Evolutionary conservation across 2,797 vertebrate genomes (phyloP), one percentile per base, ranked within the genome.

Genomic region (Tiaroga cobitis): DNA sequence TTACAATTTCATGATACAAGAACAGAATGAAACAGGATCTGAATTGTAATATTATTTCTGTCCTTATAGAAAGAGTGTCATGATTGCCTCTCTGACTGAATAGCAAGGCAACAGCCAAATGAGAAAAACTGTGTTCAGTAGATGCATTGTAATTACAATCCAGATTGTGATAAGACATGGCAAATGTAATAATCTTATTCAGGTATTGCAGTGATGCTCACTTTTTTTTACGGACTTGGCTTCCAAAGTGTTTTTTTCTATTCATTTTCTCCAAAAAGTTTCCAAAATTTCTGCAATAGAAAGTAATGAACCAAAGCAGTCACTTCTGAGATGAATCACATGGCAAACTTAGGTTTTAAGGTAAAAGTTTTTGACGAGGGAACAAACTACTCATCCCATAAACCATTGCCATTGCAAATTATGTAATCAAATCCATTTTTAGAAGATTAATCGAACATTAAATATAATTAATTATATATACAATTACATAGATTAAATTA

Each of bases 91-190:
- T 63, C 77, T 73, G 43, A 68, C 43, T 84, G 68, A 85, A 80
- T 49, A 37, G 56, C 84, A 74, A 74, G 77, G 77, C 69, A 85
- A 80, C 84, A 80, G 24, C 29, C 54, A 80, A 80, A 85, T 85
- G 77, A 85, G 84, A 85, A 80, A 76, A 80, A 80, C 37, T 80
- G 68, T 84, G 83, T 73, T 80, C 43, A 72, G 77, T 65, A 54
- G 56, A 80, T 80, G 41, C 84, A 49, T 85, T 80, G 84, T 85
- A 85, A 85, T 81, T 86, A 78, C 80, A 82, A 81, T 82, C 85
- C 73, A 82, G 85, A 82, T 86, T 59, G 79, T 68, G 63, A 82
- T 86, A 81, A 61, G 61, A 85, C 79, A 56, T 81, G 80, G 46
- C 54, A 68, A 68, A 78, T 82, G 72, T 70, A 77, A 86, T 80